These are phyloP conservation scores for Brachyptera putata DNA, from an alignment of 2,888 invertebrate species.

Conservation along the genomic window DNA sequence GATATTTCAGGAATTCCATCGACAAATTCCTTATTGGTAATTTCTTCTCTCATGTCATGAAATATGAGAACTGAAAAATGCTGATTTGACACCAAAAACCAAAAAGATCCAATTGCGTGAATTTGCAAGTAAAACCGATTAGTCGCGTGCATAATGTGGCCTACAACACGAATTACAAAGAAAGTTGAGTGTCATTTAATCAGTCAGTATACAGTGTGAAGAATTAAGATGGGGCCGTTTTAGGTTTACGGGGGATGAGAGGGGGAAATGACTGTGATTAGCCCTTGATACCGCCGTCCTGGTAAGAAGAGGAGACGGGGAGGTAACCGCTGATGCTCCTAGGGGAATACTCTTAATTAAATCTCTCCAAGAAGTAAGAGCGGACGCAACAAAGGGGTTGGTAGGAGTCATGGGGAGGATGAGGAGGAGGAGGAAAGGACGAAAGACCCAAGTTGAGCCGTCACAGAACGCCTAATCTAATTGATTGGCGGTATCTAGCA, in stretches of 20 bases:
- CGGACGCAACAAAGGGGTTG: conserved; percentile 7
- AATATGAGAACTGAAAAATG: too few relatives aligned
- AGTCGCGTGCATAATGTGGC: too few relatives aligned
- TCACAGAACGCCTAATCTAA: conserved; percentile 25
- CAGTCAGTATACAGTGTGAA: conserved; percentile 25
- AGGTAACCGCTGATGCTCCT: conserved; percentile 26
- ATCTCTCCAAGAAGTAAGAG: conserved; percentile 25
- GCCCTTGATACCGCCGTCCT: conserved; percentile 24
- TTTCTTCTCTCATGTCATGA: too few relatives aligned
- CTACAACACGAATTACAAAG: too few relatives aligned
- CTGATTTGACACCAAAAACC: too few relatives aligned
- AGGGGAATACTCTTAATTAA: conserved; percentile 28
- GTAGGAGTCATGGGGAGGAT: neutral
- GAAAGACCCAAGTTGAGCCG: conserved; percentile 1
- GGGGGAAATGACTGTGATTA: conserved; percentile 27
- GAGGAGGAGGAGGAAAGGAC: neutral
- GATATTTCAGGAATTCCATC: too few relatives aligned
- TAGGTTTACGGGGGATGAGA: neutral
- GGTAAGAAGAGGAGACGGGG: conserved; percentile 10
- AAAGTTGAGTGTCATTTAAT: conserved; percentile 26
- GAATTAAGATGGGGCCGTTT: too few relatives aligned
- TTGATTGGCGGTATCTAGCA: conserved; percentile 31
- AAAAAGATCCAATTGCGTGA: too few relatives aligned
- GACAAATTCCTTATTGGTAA: too few relatives aligned
- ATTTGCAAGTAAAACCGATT: too few relatives aligned